These are phyloP conservation scores for Notechis scutatus DNA, from an alignment of 2,113 vertebrate species.

Conservation along the genomic window DNA sequence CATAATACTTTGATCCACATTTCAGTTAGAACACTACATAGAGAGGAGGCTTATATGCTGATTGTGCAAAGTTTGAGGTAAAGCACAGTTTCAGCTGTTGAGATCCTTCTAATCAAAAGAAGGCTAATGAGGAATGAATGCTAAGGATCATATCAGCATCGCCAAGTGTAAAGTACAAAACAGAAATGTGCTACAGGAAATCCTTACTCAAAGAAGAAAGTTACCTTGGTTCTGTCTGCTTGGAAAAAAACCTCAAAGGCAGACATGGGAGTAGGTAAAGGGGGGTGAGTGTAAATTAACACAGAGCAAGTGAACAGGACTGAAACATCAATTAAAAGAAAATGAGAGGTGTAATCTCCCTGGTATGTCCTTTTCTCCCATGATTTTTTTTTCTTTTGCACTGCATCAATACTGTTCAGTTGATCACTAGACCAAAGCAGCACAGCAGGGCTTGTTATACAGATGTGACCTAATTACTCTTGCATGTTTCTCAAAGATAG, in stretches of 20 bases:
- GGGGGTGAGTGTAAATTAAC: constrained; percentile 31
- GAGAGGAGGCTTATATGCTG: background rate
- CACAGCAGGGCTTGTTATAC: constrained; percentile 38
- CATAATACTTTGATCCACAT: background rate
- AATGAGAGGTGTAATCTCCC: constrained; percentile 31
- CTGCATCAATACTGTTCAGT: constrained; percentile 3
- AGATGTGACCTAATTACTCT: constrained; percentile 37
- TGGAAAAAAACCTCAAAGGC: background rate
- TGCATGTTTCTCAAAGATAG: constrained; percentile 19
- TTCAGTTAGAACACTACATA: background rate
- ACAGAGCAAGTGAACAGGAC: constrained; percentile 42
- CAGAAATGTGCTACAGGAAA: background rate
- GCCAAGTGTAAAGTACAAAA: background rate
- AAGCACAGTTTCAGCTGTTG: background rate
- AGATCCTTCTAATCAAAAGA: background rate
- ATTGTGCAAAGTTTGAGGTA: background rate
- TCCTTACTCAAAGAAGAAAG: background rate
- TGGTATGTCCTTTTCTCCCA: constrained; percentile 6
- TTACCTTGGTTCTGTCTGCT: background rate
- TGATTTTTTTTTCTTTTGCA: constrained; percentile 11
- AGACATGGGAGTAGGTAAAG: background rate
- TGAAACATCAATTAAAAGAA: constrained; percentile 45
- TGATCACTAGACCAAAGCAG: constrained; percentile 32
- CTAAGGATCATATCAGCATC: background rate
- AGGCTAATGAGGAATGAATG: background rate